These are phyloP conservation scores for Synanthedon tipuliformis DNA, from an alignment of 2,888 invertebrate genomes.

Conservation along the genomic window DNA sequence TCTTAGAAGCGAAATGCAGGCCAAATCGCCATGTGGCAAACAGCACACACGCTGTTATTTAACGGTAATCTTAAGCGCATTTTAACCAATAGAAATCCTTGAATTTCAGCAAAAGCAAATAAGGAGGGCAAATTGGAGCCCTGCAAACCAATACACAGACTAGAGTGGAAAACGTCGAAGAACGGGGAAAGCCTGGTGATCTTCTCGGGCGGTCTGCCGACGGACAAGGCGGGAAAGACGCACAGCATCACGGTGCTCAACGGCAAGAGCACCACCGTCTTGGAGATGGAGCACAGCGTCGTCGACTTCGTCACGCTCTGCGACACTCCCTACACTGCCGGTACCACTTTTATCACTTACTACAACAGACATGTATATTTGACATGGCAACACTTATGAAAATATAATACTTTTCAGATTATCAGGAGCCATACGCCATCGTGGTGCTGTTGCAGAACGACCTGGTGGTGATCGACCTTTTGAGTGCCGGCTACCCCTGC, in stretches of 20 bases:
- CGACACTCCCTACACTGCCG: constrained; percentile 93
- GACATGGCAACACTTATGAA: background rate
- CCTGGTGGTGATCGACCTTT: constrained; percentile 96
- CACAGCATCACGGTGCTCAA: constrained; percentile 96
- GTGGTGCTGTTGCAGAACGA: constrained; percentile 98
- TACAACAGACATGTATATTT: too few species aligned
- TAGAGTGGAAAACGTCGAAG: constrained; percentile 93
- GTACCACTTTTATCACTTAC: constrained; percentile 44
- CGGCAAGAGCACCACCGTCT: constrained; percentile 95
- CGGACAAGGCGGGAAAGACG: constrained; percentile 88
- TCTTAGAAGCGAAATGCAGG: too few species aligned
- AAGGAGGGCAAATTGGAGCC: constrained; percentile 94
- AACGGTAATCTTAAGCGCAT: background rate
- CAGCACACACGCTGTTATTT: too few species aligned
- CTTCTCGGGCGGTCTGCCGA: constrained; percentile 96
- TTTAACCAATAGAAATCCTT: background rate
- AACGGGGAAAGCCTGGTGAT: constrained; percentile 93
- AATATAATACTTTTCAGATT: constrained; percentile 73
- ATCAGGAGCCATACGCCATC: constrained; percentile 97
- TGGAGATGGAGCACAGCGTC: constrained; percentile 99
- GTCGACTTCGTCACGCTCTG: constrained; percentile 97
- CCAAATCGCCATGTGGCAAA: too few species aligned
- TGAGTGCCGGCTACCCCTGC: constrained; percentile 95
- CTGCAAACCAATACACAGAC: constrained; percentile 94
- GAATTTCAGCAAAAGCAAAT: constrained; percentile 83